Conservation (phyloP, 2,797 vertebrate species). For the Cynopterus sphinx region DNA sequence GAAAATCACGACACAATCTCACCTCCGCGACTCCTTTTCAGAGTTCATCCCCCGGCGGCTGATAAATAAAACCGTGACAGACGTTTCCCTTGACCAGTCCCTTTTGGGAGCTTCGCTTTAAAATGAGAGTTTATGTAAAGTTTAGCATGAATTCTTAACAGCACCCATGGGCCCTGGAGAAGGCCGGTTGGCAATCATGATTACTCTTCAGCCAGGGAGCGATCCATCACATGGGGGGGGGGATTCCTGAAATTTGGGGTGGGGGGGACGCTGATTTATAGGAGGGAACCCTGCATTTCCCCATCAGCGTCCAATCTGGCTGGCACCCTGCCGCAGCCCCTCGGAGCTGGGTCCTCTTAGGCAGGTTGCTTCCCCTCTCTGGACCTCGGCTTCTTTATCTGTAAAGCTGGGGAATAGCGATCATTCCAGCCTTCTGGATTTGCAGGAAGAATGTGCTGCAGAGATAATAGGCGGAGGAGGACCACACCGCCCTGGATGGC, state of each 20-base stretch:
- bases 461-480: conserved; percentile 15
- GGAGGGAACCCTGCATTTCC: neutral
- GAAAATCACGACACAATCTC: neutral
- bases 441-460: neutral
- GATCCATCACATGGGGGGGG: neutral
- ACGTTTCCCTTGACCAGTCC: neutral
- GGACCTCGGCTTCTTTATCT: conserved; percentile 62
- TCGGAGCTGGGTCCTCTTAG: neutral
- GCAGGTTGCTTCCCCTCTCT: conserved; percentile 35
- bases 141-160: conserved; percentile 41
- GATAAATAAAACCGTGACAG: neutral
- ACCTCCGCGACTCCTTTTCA: neutral
- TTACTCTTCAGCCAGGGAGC: neutral
- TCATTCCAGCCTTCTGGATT: neutral
- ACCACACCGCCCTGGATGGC: neutral
- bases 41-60: neutral
- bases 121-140: conserved; percentile 8
- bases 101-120: neutral
- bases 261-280: neutral
- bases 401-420: neutral
- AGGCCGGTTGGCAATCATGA: neutral
- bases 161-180: neutral
- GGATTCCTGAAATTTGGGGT: neutral
- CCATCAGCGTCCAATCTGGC: neutral
- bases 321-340: neutral